These are phyloP conservation scores for Hyla sarda DNA, from an alignment of 2,113 vertebrate species.

Conservation along the genomic window DNA sequence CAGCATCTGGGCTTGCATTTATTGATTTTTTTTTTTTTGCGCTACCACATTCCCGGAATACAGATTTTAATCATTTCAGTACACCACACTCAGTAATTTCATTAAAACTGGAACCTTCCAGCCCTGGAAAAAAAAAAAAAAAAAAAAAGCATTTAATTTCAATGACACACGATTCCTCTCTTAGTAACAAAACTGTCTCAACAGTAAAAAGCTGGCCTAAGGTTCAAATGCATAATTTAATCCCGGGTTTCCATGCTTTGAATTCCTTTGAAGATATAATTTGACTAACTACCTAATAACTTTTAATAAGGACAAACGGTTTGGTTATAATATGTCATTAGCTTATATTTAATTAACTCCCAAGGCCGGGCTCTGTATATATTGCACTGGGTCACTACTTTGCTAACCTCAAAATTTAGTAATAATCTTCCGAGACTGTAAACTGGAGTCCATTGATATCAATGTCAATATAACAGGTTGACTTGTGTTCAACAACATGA, in stretches of 20 bases:
- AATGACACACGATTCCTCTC: constrained; percentile 88
- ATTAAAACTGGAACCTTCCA: constrained; percentile 94
- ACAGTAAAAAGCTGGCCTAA: constrained; percentile 89
- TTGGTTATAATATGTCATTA: constrained; percentile 84
- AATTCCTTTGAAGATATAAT: constrained; percentile 90
- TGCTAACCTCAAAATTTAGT: constrained; percentile 75
- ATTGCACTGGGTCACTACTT: constrained; percentile 78
- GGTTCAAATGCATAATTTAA: constrained; percentile 94
- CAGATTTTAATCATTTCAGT: constrained; percentile 95
- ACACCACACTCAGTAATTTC: constrained; percentile 88
- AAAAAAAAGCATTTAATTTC: constrained; percentile 98
- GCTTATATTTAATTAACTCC: constrained; percentile 80
- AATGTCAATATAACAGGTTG: constrained; percentile 42
- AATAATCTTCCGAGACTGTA: constrained; percentile 68
- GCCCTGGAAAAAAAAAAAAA: no score
- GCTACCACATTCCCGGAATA: constrained; percentile 89
- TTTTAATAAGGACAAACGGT: constrained; percentile 90
- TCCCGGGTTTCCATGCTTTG: constrained; percentile 83
- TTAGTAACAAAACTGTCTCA: constrained; percentile 86
- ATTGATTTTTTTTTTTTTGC: constrained; percentile 89
- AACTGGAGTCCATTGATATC: constrained; percentile 56
- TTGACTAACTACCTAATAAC: constrained; percentile 93
- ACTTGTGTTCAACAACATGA: not conserved
- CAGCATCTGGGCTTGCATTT: constrained; percentile 81
- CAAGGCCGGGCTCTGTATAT: constrained; percentile 72